Evolutionary conservation across 2,797 vertebrate genomes (phyloP).

Genomic region (Squalus acanthias): DNA sequence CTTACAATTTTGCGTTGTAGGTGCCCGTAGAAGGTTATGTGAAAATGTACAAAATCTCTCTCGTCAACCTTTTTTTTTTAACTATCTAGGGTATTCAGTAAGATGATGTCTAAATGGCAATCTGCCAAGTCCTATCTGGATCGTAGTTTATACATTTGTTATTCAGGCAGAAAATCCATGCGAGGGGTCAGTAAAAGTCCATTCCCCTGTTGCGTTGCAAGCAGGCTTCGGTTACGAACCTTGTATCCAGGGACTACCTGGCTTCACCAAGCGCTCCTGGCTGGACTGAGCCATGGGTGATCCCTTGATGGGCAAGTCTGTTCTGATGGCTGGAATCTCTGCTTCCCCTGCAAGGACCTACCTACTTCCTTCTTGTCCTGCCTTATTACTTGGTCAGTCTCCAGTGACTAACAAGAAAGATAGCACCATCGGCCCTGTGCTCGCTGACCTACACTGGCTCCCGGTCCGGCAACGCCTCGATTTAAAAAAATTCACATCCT

Average conservation of each 20-base stretch:
- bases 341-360: too few relatives aligned
- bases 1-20: not conserved
- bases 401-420: too few relatives aligned
- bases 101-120: not conserved
- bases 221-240: not conserved
- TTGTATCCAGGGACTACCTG: not conserved
- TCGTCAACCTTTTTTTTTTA: not conserved
- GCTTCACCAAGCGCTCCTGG: not conserved
- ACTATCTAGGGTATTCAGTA: not conserved
- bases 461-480: not conserved
- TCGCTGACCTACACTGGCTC: not conserved
- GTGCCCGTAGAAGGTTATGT: not conserved
- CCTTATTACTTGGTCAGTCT: too few relatives aligned
- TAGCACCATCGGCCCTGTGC: not conserved
- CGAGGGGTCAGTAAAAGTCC: not conserved
- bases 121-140: not conserved
- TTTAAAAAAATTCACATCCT: not conserved
- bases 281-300: too few relatives aligned
- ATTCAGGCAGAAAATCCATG: not conserved
- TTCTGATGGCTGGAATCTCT: too few relatives aligned
- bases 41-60: too few relatives aligned
- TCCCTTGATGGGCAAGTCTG: too few relatives aligned
- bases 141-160: not conserved
- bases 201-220: not conserved
- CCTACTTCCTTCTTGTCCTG: too few relatives aligned